Evolutionary conservation across 2,888 invertebrate species (phyloP), one percentile per base, ranked within the genome.

Genomic region (Theodoxus fluviatilis): DNA sequence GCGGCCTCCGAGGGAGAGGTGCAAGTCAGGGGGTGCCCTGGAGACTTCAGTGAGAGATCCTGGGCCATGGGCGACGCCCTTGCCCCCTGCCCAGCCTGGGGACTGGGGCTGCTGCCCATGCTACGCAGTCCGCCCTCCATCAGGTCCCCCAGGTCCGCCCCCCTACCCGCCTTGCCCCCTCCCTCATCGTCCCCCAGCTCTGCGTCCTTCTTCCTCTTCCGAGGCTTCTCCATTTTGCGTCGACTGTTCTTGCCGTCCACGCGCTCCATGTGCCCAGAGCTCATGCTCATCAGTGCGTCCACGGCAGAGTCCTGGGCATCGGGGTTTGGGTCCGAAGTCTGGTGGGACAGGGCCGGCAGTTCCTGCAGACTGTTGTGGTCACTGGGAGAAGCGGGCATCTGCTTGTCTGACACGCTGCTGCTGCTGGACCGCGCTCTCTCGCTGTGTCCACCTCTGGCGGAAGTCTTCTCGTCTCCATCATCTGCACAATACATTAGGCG

Each of bases 181-280:
- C 57, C 57, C 25, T 70, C 70, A 38, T 57, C 65, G 31, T 55
- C 55, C 6, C 63, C 67, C 18, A 33, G n/a, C n/a, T 72, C 72
- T 33, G 74, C 74, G 28, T 80, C 82, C 15, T 81, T 76, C 65
- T 80, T 81, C 38, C 85, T 76, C 71, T 85, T 85, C 31, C 83
- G 73, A 6, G 86, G 85, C 63, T 81, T 80, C 28, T 85, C 86
- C 78, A 83, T 82, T 77, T 86, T 86, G n/a, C 86, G 70, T 15
- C 86, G 74, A 25, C 84, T 84, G 70, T 82, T 81, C 77, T 84
- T 85, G 12, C 68, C 74, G 68, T 85, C 84, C 18, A 67, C 25
- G 4, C 47, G 18, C 52, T 25, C 69, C 4, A 37, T 55, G 68
- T 38, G 70, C 52, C 57, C 57, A 18, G 28, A 33, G 35, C 22